Percentiles rank a stretch among this genome's conserved stretches.
Conservation (phyloP, 1,140 invertebrate genomes). For the Amphibalanus amphitrite region DNA sequence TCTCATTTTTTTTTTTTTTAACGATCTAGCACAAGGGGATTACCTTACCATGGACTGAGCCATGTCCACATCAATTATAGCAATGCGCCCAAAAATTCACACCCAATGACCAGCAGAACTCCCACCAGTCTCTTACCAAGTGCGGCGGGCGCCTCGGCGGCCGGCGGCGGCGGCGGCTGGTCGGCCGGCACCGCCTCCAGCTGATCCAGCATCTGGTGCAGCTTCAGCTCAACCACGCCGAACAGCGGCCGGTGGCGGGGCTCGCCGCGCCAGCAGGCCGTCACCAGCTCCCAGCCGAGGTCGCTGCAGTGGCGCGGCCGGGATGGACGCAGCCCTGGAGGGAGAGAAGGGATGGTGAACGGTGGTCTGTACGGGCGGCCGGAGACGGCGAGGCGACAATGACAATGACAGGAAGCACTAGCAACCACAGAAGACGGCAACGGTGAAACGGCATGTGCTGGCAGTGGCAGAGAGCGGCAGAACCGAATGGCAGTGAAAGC, state of each 20-base stretch:
- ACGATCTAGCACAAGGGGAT: too few relatives aligned
- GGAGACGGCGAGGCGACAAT: too few relatives aligned
- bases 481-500: too few relatives aligned
- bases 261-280: conserved; percentile 65
- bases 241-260: conserved; percentile 52
- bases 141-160: conserved; percentile 27
- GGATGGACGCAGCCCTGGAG: conserved; percentile 48
- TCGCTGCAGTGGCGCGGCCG: conserved; percentile 50
- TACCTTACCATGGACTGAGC: too few relatives aligned
- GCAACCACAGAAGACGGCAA: neutral
- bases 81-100: too few relatives aligned
- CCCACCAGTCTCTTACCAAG: too few relatives aligned
- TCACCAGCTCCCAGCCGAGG: conserved; percentile 69
- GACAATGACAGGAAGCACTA: conserved; percentile 15
- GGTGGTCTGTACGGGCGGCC: too few relatives aligned
- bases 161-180: conserved; percentile 54
- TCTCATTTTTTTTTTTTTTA: too few relatives aligned
- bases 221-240: conserved; percentile 50
- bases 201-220: conserved; percentile 59
- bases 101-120: too few relatives aligned
- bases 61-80: too few relatives aligned
- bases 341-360: too few relatives aligned
- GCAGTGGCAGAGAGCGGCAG: conserved; percentile 1
- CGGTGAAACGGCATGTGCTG: neutral
- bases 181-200: conserved; percentile 73